Conservation (phyloP, 1,140 invertebrate genomes). For the Aphidius gifuensis region DNA sequence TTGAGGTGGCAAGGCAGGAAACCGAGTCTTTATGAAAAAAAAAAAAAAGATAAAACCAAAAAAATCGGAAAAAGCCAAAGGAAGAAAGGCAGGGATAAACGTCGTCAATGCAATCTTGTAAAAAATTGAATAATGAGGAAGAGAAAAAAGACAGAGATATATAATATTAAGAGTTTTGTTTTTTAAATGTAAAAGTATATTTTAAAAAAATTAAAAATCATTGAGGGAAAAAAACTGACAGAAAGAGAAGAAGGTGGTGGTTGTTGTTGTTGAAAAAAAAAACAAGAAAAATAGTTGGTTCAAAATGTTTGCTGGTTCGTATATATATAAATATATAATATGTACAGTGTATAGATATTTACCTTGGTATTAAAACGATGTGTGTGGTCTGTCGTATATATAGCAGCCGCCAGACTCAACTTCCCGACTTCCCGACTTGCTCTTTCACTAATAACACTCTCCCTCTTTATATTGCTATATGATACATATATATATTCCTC, state of each 20-base stretch:
- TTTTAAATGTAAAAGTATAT: constrained; percentile 2
- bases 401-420: constrained; percentile 48
- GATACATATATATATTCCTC: constrained; percentile 24
- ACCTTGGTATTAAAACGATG: constrained; percentile 37
- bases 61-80: constrained; percentile 4
- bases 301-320: no score
- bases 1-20: no score
- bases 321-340: no score
- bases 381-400: constrained; percentile 43
- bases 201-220: constrained; percentile 8
- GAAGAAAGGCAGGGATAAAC: constrained; percentile 3
- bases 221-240: constrained; percentile 21
- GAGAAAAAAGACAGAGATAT: constrained; percentile 10
- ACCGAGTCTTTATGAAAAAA: background rate
- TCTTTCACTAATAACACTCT: constrained; percentile 46
- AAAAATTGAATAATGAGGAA: background rate
- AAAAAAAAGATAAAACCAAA: constrained; percentile 1
- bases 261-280: no score
- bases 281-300: no score
- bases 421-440: constrained; percentile 1
- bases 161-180: constrained; percentile 1
- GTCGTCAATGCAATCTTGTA: constrained; percentile 6
- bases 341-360: constrained; percentile 2
- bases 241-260: background rate
- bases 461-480: constrained; percentile 23